Evolutionary conservation across 2,888 invertebrate species (phyloP), one percentile per base, ranked within the genome.

Genomic region (Rhabditoides inermis): DNA sequence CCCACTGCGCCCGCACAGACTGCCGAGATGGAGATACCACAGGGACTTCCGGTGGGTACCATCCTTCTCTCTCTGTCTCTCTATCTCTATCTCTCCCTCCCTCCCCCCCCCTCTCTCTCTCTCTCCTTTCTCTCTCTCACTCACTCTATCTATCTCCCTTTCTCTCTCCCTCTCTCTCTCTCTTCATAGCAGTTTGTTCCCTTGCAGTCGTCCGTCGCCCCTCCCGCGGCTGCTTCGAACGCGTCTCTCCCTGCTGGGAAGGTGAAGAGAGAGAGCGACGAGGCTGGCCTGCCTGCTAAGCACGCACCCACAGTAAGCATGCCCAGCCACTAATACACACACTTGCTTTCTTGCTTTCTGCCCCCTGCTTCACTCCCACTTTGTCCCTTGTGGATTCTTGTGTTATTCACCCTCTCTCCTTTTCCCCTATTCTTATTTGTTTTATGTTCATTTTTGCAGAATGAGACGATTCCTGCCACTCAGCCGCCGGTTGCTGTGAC

Each of bases 221-320:
- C n/a, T n/a, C n/a, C n/a, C n/a, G n/a, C n/a, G n/a, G n/a, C n/a
- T n/a, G n/a, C n/a, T n/a, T n/a, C n/a, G 32, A 30, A 12, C 22
- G 23, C 45, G 23, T 32, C 45, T 45, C 30, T 30, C 32, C 30
- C 45, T 26, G 45, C 45, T 15, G 32, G 4, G 45, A 32, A 32
- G 2, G 45, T 23, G 45, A 45, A 45, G 45, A 32, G 3, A 45
- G 45, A 45, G 22, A 45, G 32, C 23, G 32, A 22, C 23, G 32
- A 28, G 45, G 45, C 32, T 15, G 4, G 45, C 12, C 23, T 23
- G 12, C 18, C 18, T 20, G 18, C 2, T 15, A 32, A 6, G 7
- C 22, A 39, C n/a, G n/a, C n/a, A n/a, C n/a, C n/a, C n/a, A n/a
- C n/a, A n/a, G n/a, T n/a, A n/a, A n/a, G n/a, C n/a, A n/a, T n/a